Evolutionary conservation across 2,797 vertebrate genomes (phyloP).

Genomic region (Leptodactylus fallax): DNA sequence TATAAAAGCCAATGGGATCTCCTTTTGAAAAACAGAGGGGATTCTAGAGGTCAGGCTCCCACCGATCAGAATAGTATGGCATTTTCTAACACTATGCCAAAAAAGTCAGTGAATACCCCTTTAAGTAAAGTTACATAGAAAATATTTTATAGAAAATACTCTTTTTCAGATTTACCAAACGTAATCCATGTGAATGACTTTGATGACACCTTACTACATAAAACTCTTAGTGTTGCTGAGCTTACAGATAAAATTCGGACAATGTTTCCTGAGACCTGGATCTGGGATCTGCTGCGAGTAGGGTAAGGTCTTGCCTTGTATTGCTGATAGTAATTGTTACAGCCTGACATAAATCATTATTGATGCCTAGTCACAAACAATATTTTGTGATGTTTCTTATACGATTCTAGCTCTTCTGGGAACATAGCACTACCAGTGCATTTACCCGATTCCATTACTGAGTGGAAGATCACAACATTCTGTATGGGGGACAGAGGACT

Average conservation of each 20-base stretch:
- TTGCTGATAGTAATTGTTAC: neutral
- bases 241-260: conserved; percentile 67
- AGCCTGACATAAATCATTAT: neutral
- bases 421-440: conserved; percentile 67
- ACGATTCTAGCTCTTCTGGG: conserved; percentile 68
- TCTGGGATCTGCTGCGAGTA: conserved; percentile 71
- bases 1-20: no score
- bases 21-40: no score
- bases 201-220: neutral
- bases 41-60: no score
- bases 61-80: no score
- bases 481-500: conserved; percentile 77
- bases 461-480: conserved; percentile 75
- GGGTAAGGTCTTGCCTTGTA: conserved; percentile 66
- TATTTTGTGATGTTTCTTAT: neutral
- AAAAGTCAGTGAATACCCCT: neutral
- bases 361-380: neutral
- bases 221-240: neutral
- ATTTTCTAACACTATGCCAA: neutral
- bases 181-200: neutral
- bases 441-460: conserved; percentile 77
- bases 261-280: conserved; percentile 78
- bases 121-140: neutral
- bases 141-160: neutral
- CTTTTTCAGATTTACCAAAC: neutral